phyloP scores from a whole-genome alignment of 2,797 vertebrate genomes.

The Tolypeutes matacus region DNA sequence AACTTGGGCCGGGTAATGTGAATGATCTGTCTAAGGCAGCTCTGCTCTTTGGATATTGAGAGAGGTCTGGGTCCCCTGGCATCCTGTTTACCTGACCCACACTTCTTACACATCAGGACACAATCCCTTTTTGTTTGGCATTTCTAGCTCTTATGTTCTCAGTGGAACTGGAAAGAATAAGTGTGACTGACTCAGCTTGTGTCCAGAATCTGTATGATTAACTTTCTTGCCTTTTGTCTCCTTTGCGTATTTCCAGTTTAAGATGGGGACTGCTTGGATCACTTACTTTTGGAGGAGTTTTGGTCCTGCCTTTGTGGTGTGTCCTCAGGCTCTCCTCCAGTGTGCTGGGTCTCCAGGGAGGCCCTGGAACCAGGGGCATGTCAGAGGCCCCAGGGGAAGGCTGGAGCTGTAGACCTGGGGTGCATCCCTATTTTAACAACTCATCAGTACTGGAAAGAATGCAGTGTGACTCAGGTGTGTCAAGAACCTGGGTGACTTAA shows the following conservation, averaged over 20 bases:
- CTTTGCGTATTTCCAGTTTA: background rate
- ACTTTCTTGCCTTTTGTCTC: background rate
- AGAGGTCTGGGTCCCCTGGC: rapidly evolving
- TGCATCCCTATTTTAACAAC: background rate
- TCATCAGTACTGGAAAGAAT: background rate
- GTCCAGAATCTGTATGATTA: background rate
- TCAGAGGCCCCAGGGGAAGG: background rate
- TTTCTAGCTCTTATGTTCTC: background rate
- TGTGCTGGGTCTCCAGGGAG: background rate
- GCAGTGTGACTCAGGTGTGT: background rate
- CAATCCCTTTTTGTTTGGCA: background rate
- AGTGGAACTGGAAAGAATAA: background rate
- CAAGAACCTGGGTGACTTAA: background rate
- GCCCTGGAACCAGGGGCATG: background rate
- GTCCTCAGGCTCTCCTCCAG: background rate
- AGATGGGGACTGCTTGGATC: background rate
- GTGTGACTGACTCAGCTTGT: background rate
- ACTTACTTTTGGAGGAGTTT: background rate
- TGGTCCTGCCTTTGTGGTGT: background rate
- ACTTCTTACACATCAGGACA: background rate
- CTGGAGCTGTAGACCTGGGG: background rate
- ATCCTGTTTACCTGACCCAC: background rate
- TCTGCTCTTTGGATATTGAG: background rate
- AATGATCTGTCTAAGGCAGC: background rate
- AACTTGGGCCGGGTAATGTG: background rate